Conservation (phyloP, 2,113 vertebrate genomes). For the Sapayoa aenigma region DNA sequence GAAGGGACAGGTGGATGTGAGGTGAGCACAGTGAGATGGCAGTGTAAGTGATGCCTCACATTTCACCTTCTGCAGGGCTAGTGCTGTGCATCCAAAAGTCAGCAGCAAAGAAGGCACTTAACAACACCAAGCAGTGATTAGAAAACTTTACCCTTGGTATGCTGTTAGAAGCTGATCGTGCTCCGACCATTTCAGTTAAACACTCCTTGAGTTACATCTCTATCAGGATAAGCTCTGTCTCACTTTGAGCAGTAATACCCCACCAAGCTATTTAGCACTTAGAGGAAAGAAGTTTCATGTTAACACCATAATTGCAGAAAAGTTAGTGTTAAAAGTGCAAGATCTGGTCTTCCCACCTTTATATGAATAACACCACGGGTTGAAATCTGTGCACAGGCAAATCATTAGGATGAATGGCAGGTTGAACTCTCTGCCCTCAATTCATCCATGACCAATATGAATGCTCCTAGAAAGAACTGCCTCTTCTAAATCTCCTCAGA, state of each 20-base stretch:
- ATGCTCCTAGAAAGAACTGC: neutral
- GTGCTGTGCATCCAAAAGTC: neutral
- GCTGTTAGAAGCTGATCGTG: neutral
- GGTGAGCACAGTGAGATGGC: neutral
- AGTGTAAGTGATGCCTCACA: rapidly evolving
- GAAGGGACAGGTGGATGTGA: neutral
- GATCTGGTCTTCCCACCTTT: neutral
- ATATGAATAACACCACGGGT: neutral
- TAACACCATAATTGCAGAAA: neutral
- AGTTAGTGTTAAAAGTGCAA: neutral
- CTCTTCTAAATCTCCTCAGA: neutral
- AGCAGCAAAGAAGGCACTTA: neutral
- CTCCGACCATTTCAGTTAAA: neutral
- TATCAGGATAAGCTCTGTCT: neutral
- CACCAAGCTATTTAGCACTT: neutral
- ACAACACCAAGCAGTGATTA: neutral
- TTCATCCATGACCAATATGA: rapidly evolving
- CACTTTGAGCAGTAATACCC: neutral
- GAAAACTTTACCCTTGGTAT: neutral
- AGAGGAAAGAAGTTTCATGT: neutral
- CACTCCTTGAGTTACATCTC: neutral
- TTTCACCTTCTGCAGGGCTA: neutral
- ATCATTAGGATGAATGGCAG: neutral
- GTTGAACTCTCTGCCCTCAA: neutral
- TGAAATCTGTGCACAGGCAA: neutral